These are phyloP conservation scores for Lordiphosa fenestrarum DNA, from an alignment of 2,888 invertebrate genomes.

Conservation along the genomic window DNA sequence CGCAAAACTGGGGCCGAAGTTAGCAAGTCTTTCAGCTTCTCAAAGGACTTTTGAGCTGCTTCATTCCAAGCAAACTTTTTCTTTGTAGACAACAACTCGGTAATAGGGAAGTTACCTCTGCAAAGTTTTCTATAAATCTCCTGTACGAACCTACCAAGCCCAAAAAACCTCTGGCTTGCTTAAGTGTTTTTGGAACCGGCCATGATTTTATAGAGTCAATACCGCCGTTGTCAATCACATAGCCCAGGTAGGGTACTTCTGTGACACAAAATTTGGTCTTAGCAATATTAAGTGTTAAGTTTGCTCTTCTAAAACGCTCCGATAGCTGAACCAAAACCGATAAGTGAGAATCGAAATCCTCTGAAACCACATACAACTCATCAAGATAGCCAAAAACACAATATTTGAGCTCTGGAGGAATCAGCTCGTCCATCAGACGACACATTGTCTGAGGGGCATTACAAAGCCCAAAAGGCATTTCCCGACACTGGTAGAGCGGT, in stretches of 20 bases:
- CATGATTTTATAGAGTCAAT: background rate
- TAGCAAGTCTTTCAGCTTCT: background rate
- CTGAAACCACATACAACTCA: too few species aligned
- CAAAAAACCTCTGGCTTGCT: slow-evolving; percentile 2
- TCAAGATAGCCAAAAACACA: too few species aligned
- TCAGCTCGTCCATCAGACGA: too few species aligned
- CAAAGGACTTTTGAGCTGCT: background rate
- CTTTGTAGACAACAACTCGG: slow-evolving; percentile 1
- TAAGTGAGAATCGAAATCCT: too few species aligned
- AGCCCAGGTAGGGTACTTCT: background rate
- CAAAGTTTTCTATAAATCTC: background rate
- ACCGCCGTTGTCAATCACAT: background rate
- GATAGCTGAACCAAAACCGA: too few species aligned
- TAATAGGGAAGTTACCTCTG: slow-evolving; percentile 1
- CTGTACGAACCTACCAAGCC: slow-evolving; percentile 1
- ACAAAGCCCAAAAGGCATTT: too few species aligned
- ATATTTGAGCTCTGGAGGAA: too few species aligned
- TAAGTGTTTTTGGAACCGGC: slow-evolving; percentile 4
- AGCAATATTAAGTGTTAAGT: background rate
- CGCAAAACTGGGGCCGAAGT: slow-evolving; percentile 1
- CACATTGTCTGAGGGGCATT: too few species aligned
- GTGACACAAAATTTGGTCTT: slow-evolving; percentile 3
- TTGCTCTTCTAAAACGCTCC: too few species aligned
- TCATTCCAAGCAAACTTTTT: background rate
- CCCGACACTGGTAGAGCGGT: too few species aligned